These are phyloP conservation scores for Drosophila watanabei DNA, from an alignment of 1,140 invertebrate species.

Conservation along the genomic window DNA sequence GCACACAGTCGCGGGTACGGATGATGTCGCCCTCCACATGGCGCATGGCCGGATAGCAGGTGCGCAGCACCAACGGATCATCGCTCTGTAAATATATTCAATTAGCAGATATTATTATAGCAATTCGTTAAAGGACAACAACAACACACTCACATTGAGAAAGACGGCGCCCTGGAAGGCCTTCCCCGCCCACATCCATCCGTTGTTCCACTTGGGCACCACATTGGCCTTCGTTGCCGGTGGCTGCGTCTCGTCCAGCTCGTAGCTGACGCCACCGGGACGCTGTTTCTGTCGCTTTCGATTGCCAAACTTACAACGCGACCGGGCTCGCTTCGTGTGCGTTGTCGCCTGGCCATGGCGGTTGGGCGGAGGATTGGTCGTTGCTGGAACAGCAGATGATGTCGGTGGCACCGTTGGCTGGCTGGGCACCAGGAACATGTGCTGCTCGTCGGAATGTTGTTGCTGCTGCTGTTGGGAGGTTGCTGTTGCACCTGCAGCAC, in stretches of 20 bases:
- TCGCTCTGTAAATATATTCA: conserved; percentile 90
- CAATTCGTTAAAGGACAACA: no score
- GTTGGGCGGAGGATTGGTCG: conserved; percentile 8
- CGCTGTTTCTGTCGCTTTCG: conserved; percentile 78
- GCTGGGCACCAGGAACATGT: conserved; percentile 65
- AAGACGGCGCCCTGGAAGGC: conserved; percentile 94
- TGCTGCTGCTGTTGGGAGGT: conserved; percentile 27
- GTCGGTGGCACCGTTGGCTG: conserved; percentile 11
- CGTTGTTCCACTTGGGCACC: conserved; percentile 94
- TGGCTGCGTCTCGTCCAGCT: conserved; percentile 75
- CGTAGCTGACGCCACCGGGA: conserved; percentile 71
- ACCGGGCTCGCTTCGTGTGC: conserved; percentile 70
- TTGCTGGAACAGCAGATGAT: not conserved
- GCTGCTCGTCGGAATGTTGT: conserved; percentile 75
- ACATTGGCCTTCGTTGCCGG: conserved; percentile 86
- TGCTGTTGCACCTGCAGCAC: conserved; percentile 7
- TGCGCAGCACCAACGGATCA: conserved; percentile 89
- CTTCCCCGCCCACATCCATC: conserved; percentile 96
- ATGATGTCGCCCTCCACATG: conserved; percentile 95
- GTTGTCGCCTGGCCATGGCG: conserved; percentile 37
- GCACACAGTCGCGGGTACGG: conserved; percentile 94
- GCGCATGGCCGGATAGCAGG: conserved; percentile 95
- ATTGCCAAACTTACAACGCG: conserved; percentile 79
- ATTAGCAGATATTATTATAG: no score
- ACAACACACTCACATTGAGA: conserved; percentile 92